Evolutionary conservation across 2,888 invertebrate genomes (phyloP).

Genomic region (Dione vanillae): DNA sequence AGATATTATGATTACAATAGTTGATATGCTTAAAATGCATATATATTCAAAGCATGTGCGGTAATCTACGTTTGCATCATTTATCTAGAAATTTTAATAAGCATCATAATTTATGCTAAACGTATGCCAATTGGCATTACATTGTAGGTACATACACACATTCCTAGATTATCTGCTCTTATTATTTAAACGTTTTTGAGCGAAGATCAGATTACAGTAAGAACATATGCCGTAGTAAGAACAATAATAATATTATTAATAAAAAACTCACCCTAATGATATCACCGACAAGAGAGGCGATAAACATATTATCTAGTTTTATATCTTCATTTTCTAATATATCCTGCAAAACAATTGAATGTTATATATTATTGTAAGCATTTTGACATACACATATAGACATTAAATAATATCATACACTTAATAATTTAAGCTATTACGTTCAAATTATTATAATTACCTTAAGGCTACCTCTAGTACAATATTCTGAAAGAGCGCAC

Average conservation of each 20-base stretch:
- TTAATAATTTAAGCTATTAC: background rate
- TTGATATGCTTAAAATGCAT: slow-evolving; percentile 8
- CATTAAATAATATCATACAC: too few relatives aligned
- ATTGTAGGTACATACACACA: slow-evolving; percentile 4
- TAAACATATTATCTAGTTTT: slow-evolving; percentile 97
- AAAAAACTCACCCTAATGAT: slow-evolving; percentile 91
- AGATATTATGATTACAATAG: background rate
- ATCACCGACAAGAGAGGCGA: slow-evolving; percentile 97
- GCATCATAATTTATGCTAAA: slow-evolving; percentile 36
- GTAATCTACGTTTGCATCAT: slow-evolving; percentile 31
- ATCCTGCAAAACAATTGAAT: slow-evolving; percentile 84
- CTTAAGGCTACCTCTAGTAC: slow-evolving; percentile 95
- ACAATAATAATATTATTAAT: background rate
- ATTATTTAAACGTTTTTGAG: slow-evolving; percentile 1
- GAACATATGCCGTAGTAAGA: background rate
- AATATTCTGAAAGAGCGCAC: slow-evolving; percentile 95
- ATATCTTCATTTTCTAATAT: slow-evolving; percentile 97
- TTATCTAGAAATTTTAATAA: slow-evolving; percentile 31
- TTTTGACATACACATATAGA: too few relatives aligned
- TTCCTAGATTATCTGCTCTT: background rate
- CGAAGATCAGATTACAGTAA: background rate
- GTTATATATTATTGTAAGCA: background rate
- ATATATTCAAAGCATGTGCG: slow-evolving; percentile 29
- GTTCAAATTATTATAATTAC: slow-evolving; percentile 73
- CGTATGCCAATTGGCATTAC: slow-evolving; percentile 26